These are phyloP conservation scores for Cybosia mesomella DNA, from an alignment of 2,888 invertebrate genomes.

Conservation along the genomic window DNA sequence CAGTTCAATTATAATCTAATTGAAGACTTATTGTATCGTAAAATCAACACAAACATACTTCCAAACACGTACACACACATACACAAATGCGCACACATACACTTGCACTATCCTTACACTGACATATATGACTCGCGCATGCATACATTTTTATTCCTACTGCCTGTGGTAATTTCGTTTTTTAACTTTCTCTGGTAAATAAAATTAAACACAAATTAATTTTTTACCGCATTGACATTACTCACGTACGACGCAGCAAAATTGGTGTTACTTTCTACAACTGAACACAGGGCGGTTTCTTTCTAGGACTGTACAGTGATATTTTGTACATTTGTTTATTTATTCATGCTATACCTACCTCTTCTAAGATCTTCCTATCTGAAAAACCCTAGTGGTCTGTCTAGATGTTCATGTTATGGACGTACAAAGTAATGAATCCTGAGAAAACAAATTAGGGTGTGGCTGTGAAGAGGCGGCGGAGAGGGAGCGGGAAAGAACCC, in stretches of 20 bases:
- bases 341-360: no score
- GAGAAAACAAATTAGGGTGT: no score
- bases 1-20: background rate
- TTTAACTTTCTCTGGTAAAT: constrained; percentile 12
- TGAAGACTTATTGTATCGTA: background rate
- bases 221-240: constrained; percentile 2
- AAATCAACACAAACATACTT: background rate
- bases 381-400: no score
- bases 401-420: no score
- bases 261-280: background rate
- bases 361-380: no score
- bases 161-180: constrained; percentile 5
- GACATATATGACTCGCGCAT: background rate
- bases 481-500: no score
- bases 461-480: no score
- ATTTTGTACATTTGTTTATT: no score
- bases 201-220: constrained; percentile 1
- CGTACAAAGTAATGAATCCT: no score
- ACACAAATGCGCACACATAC: background rate
- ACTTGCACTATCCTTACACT: background rate
- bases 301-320: no score
- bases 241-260: background rate
- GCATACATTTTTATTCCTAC: constrained; percentile 4
- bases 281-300: background rate
- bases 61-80: background rate